Evolutionary conservation across 2,113 vertebrate species (phyloP), one percentile per base, ranked within the genome.

Genomic region (Kryptolebias marmoratus): DNA sequence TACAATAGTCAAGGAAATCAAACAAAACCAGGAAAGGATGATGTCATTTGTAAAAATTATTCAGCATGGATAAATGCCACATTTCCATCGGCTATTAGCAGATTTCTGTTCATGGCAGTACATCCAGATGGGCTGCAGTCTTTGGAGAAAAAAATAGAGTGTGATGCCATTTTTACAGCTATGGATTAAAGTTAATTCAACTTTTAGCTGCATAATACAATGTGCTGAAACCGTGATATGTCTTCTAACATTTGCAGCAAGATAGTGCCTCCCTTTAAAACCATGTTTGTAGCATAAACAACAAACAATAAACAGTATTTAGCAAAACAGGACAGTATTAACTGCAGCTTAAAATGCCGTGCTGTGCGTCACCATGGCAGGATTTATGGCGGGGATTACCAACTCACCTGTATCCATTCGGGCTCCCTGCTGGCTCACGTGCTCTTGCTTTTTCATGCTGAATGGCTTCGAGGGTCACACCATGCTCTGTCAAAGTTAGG

Each of bases 21-120:
- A 59, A 87, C 81, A 90, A 87, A 85, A 64, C 72, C 72, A 68
- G 82, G 82, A 90, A 83, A 86, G 62, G 22, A 58, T 81, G 72
- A 75, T 72, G 64, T 81, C 68, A 83, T 63, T 67, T 79, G 14
- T 64, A 63, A 48, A 58, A 57, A 58, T 79, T 61, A 58, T 50
- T 61, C 56, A 77, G 61, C 64, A 72, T 6, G 27, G 60, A 57
- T 58, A 72, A 7, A 15, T 31, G 48, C 47, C 63, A 53, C 61
- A 36, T 76, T 62, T 84, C 30, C 57, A 30, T 64, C 71, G 69
- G 55, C 44, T 68, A 36, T 60, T 60, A n/a, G 15, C 32, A 52
- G 31, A 63, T 72, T 63, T 55, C 12, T 64, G 36, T 49, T 56
- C 62, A 47, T 14, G 61, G 11, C 28, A 54, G 49, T 3, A 61